Conservation (phyloP, 2,113 vertebrate genomes). For the Strigops habroptila region DNA sequence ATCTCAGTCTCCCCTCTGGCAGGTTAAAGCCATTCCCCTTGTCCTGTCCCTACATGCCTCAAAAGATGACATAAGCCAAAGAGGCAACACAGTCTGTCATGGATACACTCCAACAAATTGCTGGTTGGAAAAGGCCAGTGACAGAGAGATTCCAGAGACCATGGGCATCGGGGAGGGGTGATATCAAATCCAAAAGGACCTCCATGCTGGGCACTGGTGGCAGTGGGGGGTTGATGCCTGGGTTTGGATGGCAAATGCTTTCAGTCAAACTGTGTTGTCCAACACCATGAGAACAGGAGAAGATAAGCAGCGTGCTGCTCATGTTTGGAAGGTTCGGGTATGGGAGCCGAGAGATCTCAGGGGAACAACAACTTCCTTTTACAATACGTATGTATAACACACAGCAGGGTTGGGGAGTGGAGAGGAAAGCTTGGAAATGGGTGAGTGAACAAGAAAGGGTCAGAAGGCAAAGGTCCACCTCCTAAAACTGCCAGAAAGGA, state of each 20-base stretch:
- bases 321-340: not conserved
- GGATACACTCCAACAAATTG: not conserved
- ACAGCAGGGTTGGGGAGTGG: not conserved
- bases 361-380: not conserved
- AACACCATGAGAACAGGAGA: not conserved
- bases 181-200: not conserved
- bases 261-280: not conserved
- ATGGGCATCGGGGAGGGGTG: accelerated
- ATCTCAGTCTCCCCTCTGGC: too few species aligned
- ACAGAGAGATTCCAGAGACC: not conserved
- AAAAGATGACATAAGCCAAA: not conserved
- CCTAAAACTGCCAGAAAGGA: not conserved
- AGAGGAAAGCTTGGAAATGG: not conserved
- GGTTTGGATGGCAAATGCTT: not conserved
- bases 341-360: accelerated
- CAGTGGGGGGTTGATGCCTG: not conserved
- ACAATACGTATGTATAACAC: not conserved
- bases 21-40: too few species aligned
- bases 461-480: not conserved
- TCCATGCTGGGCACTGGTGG: not conserved
- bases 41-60: not conserved
- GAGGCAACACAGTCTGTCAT: not conserved
- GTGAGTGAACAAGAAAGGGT: not conserved
- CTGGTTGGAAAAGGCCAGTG: not conserved
- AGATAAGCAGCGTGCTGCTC: not conserved